Conservation (phyloP, 1,140 invertebrate genomes). For the Drosophila nannoptera region DNA sequence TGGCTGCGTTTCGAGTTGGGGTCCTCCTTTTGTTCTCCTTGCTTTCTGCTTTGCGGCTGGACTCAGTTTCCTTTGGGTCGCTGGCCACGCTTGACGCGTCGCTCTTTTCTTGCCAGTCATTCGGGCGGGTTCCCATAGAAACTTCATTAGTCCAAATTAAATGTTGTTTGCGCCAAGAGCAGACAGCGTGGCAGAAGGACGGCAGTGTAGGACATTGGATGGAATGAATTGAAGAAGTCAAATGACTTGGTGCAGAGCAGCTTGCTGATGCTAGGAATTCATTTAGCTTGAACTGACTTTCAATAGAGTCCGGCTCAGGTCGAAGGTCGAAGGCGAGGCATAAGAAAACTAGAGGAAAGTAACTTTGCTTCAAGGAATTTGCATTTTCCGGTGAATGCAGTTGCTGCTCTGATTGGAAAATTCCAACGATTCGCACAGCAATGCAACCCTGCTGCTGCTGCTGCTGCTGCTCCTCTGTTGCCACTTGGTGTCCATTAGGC, state of each 20-base stretch:
- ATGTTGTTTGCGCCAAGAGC: slow-evolving; percentile 62
- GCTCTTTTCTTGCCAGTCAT: slow-evolving; percentile 22
- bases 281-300: no score
- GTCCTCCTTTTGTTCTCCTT: background rate
- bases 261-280: background rate
- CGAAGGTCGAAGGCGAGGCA: background rate
- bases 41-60: background rate
- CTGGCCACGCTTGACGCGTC: slow-evolving; percentile 20
- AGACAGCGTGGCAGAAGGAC: slow-evolving; percentile 65
- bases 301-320: no score
- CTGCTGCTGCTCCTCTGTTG: slow-evolving; percentile 8
- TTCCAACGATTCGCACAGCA: background rate
- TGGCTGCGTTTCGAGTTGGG: slow-evolving; percentile 13
- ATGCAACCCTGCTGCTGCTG: background rate
- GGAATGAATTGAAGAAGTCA: background rate
- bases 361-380: background rate
- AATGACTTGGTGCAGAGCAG: background rate
- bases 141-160: slow-evolving; percentile 74
- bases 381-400: background rate
- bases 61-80: slow-evolving; percentile 9
- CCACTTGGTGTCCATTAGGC: slow-evolving; percentile 38
- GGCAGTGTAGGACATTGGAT: background rate
- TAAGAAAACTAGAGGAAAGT: background rate
- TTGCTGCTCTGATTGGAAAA: slow-evolving; percentile 8
- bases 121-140: slow-evolving; percentile 56